These are phyloP conservation scores for Lycocerus yunnanus DNA, from an alignment of 2,888 invertebrate species.

Conservation along the genomic window DNA sequence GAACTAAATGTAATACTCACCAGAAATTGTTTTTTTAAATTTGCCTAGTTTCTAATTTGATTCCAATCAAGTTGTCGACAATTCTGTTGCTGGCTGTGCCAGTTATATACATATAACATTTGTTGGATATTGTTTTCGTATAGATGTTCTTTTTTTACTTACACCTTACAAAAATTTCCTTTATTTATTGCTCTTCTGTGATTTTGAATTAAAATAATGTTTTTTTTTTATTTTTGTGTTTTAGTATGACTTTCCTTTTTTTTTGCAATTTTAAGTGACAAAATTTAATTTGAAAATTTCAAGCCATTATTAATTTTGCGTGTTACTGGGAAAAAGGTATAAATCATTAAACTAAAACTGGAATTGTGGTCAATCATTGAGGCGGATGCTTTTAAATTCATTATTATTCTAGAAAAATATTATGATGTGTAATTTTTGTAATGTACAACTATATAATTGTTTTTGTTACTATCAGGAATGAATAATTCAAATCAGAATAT, in stretches of 20 bases:
- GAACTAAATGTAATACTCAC: not conserved
- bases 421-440: not conserved
- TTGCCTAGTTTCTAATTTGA: not conserved
- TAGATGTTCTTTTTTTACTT: not conserved
- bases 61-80: not conserved
- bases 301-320: not conserved
- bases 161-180: not conserved
- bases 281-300: not conserved
- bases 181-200: not conserved
- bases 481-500: slow-evolving; percentile 51
- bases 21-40: not conserved
- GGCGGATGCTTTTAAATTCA: not conserved
- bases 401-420: not conserved
- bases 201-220: not conserved
- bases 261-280: not conserved
- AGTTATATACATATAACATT: not conserved
- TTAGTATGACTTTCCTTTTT: not conserved
- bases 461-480: slow-evolving; percentile 47
- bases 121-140: not conserved
- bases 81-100: not conserved
- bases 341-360: not conserved
- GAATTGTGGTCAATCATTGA: not conserved
- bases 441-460: not conserved
- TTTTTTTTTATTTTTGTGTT: not conserved
- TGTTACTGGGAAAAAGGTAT: not conserved